Conservation (phyloP, 2,113 vertebrate genomes). For the Plestiodon gilberti region DNA sequence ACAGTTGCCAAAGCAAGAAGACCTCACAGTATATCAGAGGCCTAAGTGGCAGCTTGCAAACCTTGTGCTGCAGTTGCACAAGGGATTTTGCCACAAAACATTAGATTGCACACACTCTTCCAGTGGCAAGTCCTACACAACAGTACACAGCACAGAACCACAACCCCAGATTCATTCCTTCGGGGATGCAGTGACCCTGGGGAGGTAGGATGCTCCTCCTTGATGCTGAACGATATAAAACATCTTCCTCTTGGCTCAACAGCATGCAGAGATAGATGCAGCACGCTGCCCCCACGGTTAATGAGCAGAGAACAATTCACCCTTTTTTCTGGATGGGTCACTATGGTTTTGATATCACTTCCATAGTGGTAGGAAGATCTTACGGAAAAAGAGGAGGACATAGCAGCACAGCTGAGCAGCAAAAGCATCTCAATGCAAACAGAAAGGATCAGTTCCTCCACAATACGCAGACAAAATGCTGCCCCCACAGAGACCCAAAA, state of each 20-base stretch:
- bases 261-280: neutral
- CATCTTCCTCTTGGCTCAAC: neutral
- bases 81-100: neutral
- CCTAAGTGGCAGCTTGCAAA: neutral
- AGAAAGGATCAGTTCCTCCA: neutral
- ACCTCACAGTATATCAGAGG: constrained; percentile 28
- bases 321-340: neutral
- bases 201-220: neutral
- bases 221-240: neutral
- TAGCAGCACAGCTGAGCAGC: constrained; percentile 21
- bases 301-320: neutral
- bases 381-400: neutral
- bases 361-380: neutral
- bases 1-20: constrained; percentile 39
- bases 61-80: neutral
- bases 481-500: neutral
- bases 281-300: neutral
- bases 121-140: neutral
- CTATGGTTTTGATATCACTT: neutral
- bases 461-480: neutral
- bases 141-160: neutral
- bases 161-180: neutral
- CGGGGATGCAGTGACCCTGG: neutral
- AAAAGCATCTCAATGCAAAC: neutral
- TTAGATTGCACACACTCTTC: neutral